Base-by-base conservation (phyloP, 92 coral and sea anemone species). In the Plumapathes pennacea region DNA sequence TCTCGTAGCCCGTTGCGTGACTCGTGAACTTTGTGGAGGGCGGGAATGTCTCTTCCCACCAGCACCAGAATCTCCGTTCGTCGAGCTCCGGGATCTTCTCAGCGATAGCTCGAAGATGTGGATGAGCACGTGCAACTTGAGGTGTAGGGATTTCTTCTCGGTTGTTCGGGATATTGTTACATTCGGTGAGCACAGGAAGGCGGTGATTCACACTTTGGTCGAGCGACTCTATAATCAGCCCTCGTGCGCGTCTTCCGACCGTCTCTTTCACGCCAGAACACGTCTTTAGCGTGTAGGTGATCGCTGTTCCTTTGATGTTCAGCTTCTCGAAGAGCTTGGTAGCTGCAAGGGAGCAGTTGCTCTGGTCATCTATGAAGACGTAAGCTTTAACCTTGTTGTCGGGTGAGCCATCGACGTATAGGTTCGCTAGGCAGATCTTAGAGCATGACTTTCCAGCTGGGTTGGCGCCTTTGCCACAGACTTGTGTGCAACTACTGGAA, bases 1-100 rank as follows among this genome's bases (percentile, higher is more conserved):
- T 71, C 34, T 13, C 66, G 36, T 15, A 60, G 32, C 21, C 80
- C 80, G 25, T 78, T 78, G 44, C 54, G 69, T 3, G 72, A 74
- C 47, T 81, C 52, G 47, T 71, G 76, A 22, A 77, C 62, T 51
- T 83, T 77, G 55, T 70, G 89, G 0, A 76, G 80, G 1, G 70
- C 53, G 15, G 68, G 89, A 0, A 47, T 51, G 12, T 82, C 73
- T 39, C 83, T 40, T 0, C 82, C 83, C 0, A 82, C 36, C 18
- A 74, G 68, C 4, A 74, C 63, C n/a, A 82, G 54, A 18, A 74
- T 63, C n/a, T n/a, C n/a, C n/a, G n/a, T n/a, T n/a, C n/a, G 25
- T 65, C 40, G 9, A 65, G 41, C 48, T 56, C 73, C 14, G 68
- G 68, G 12, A 65, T 51, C 49, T 54, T 10, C 3, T 36, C 69